A percentile compares a stretch with the other conserved stretches of the same genome.
Conservation (phyloP, 2,797 vertebrate genomes). For the Periparus ater region DNA sequence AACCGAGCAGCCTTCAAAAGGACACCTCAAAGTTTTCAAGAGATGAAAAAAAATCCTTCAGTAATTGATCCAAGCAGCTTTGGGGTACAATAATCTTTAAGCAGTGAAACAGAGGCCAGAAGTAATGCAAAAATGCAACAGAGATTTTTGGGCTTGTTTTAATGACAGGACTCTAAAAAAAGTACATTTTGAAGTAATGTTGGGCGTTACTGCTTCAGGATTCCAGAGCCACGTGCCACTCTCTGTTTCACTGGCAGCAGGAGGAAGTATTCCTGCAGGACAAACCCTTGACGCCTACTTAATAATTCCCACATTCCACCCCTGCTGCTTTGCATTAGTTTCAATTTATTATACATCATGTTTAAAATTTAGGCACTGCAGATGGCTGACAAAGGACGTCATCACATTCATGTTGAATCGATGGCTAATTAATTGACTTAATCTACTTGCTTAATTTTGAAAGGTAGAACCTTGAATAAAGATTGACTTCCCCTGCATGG, state of each 20-base stretch:
- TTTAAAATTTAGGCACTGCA: background rate
- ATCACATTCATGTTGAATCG: background rate
- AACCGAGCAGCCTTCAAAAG: conserved; percentile 21
- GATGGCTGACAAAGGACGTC: background rate
- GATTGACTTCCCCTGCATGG: background rate
- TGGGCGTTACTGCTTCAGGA: background rate
- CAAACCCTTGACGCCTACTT: background rate
- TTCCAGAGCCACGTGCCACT: background rate
- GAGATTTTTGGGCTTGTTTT: background rate
- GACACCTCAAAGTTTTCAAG: background rate
- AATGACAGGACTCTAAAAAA: background rate
- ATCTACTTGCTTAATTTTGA: background rate
- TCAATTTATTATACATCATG: background rate
- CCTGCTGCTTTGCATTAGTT: background rate
- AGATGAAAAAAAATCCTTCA: background rate
- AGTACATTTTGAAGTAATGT: background rate
- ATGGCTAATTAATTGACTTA: conserved; percentile 5
- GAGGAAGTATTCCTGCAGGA: background rate
- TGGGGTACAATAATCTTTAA: background rate
- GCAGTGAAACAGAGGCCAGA: background rate
- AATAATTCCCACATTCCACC: background rate
- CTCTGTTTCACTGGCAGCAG: background rate
- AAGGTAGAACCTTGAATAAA: background rate
- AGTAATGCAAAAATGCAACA: background rate
- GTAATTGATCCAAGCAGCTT: background rate